phyloP scores from a whole-genome alignment of 1,140 invertebrate species.

The Drosophila parabipectinata region DNA sequence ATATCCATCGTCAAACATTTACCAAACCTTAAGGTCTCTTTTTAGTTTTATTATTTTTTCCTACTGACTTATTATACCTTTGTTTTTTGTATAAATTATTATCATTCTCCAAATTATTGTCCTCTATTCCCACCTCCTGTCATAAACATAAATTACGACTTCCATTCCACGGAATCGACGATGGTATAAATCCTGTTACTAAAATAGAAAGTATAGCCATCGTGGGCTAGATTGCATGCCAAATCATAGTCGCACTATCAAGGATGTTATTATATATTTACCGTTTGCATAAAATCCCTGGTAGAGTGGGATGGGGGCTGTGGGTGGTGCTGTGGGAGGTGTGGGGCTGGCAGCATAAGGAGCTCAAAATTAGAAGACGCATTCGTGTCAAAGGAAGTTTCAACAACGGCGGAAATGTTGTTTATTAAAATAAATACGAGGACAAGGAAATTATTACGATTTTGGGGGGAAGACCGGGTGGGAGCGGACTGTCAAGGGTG shows the following conservation, averaged over 20 bases:
- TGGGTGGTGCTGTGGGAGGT: slow-evolving; percentile 7
- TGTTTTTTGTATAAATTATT: not conserved
- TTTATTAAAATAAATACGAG: slow-evolving; percentile 80
- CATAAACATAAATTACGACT: slow-evolving; percentile 23
- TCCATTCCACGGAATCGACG: slow-evolving; percentile 18
- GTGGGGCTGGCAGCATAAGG: slow-evolving; percentile 46
- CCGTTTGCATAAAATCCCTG: slow-evolving; percentile 58
- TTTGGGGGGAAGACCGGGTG: not conserved
- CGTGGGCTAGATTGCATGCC: slow-evolving; percentile 61
- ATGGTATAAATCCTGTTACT: slow-evolving; percentile 30
- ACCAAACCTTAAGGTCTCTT: too few relatives aligned
- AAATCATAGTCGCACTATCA: slow-evolving; percentile 46
- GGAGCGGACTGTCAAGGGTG: not conserved
- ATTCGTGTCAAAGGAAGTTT: slow-evolving; percentile 78
- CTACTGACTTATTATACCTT: not conserved
- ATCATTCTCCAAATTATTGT: not conserved
- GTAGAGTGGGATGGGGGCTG: not conserved
- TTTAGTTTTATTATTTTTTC: not conserved
- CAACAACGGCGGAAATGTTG: slow-evolving; percentile 65
- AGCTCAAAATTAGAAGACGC: slow-evolving; percentile 59
- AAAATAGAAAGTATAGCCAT: slow-evolving; percentile 60
- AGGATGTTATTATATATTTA: slow-evolving; percentile 48
- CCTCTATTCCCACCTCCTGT: too few relatives aligned
- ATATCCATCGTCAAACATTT: too few relatives aligned
- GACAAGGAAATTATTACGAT: slow-evolving; percentile 69